Evolutionary conservation across 1,140 invertebrate genomes (phyloP).

Genomic region (Drosophila pachea): DNA sequence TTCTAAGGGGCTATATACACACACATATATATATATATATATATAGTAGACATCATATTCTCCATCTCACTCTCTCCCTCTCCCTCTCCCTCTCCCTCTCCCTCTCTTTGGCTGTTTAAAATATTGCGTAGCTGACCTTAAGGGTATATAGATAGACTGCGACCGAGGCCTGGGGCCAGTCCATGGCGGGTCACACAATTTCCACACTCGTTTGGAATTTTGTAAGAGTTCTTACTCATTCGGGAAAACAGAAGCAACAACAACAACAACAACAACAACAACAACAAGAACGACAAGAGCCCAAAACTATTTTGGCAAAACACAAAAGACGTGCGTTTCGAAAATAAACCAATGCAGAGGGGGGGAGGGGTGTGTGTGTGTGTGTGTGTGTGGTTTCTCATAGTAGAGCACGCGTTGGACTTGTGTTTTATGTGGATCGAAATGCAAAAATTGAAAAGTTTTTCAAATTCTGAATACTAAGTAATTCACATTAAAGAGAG

Average conservation of each 20-base stretch:
- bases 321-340: conserved; percentile 11
- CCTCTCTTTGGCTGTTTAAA: conserved; percentile 11
- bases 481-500: conserved; percentile 55
- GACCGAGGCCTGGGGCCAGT: too few species aligned
- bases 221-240: conserved; percentile 36
- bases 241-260: conserved; percentile 14
- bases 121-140: conserved; percentile 37
- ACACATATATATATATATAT: too few species aligned
- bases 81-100: conserved; percentile 3
- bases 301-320: conserved; percentile 33
- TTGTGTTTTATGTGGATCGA: conserved; percentile 38
- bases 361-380: not conserved
- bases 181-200: conserved; percentile 10
- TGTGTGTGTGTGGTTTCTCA: too few species aligned
- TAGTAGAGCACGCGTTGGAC: conserved; percentile 5
- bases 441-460: conserved; percentile 8
- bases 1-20: not conserved
- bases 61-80: conserved; percentile 13
- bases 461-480: conserved; percentile 49
- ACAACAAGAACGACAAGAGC: not conserved
- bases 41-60: conserved; percentile 15
- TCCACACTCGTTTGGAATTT: conserved; percentile 39
- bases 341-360: conserved; percentile 1
- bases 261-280: not conserved
- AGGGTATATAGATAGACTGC: conserved; percentile 23